These are phyloP conservation scores for Drosophila busckii DNA, from an alignment of 1,140 invertebrate species.

Conservation along the genomic window DNA sequence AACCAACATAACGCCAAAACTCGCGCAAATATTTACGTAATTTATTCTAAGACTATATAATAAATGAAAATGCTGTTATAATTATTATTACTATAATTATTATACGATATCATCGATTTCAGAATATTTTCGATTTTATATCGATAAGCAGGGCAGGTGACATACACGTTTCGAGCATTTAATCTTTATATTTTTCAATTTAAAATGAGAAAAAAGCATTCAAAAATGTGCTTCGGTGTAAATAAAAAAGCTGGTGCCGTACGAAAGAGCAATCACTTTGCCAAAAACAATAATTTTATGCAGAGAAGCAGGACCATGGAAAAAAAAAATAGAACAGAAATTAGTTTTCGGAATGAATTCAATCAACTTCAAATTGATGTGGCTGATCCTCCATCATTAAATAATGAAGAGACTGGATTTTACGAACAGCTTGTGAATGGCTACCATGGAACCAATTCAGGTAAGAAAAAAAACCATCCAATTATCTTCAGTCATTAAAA, in stretches of 20 bases:
- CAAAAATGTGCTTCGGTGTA: neutral
- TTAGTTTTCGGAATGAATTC: conserved; percentile 2
- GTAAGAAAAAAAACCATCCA: neutral
- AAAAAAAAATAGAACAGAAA: conserved; percentile 34
- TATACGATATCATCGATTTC: too few relatives aligned
- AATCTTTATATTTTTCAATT: too few relatives aligned
- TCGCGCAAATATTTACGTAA: too few relatives aligned
- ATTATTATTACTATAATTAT: too few relatives aligned
- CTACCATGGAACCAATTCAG: conserved; percentile 20
- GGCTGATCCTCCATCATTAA: conserved; percentile 21
- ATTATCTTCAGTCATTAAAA: neutral
- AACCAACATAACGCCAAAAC: too few relatives aligned
- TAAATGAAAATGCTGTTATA: too few relatives aligned
- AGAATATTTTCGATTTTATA: too few relatives aligned
- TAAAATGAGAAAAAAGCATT: conserved; percentile 16
- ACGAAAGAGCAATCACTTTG: conserved; percentile 35
- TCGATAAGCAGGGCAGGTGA: too few relatives aligned
- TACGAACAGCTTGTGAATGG: conserved; percentile 53
- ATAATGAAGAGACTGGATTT: conserved; percentile 29
- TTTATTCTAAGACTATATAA: too few relatives aligned
- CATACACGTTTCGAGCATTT: too few relatives aligned
- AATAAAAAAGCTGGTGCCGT: neutral
- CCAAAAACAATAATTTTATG: conserved; percentile 53
- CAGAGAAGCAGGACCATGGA: conserved; percentile 64
- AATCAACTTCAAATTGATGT: conserved; percentile 20